Base-by-base conservation (phyloP, 2,797 vertebrate genomes). In the Morelia viridis region DNA sequence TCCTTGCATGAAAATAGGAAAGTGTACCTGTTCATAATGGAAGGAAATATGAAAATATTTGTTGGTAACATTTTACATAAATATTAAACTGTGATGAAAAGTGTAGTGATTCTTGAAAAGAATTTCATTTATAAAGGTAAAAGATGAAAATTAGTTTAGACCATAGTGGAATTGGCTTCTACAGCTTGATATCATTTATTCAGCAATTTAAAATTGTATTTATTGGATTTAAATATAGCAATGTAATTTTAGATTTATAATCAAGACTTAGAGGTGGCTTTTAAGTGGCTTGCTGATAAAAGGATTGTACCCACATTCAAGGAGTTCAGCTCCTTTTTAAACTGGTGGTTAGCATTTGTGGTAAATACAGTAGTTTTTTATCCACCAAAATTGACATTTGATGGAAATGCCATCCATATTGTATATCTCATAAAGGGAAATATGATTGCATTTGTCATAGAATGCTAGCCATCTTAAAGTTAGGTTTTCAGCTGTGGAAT, bases 1-100 rank as follows among this genome's bases (percentile, higher is more conserved):
- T 87, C 92, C 65, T 90, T 92, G 89, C 92, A 90, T 92, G 89
- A 88, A 88, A 64, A 88, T 64, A 60, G 85, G 65, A 90, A 87
- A 92, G n/a, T 80, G 2, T 53, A 62, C 11, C 5, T 83, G 65
- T 87, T 89, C 56, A 53, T 83, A 83, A 87, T 65, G 83, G 41
- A 90, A 58, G 88, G 35, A 60, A 64, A 65, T 89, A 60, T 88
- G 84, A 84, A 53, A 76, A 93, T 88, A 71, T 92, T 76, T 89
- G 92, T 88, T 89, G 71, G 71, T 57, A 68, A 53, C 57, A 56
- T 26, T 17, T 28, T 87, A 31, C 92, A 86, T 89, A 89, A 46
- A 2, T 22, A 6, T 92, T 93, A 89, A 95, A 90, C 56, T 7
- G 0, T 41, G 28, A 3, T 88, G 89, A 93, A 94, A 92, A 62